Evolutionary conservation across 1,140 invertebrate species (phyloP).

Genomic region (Gonioctena quinquepunctata): DNA sequence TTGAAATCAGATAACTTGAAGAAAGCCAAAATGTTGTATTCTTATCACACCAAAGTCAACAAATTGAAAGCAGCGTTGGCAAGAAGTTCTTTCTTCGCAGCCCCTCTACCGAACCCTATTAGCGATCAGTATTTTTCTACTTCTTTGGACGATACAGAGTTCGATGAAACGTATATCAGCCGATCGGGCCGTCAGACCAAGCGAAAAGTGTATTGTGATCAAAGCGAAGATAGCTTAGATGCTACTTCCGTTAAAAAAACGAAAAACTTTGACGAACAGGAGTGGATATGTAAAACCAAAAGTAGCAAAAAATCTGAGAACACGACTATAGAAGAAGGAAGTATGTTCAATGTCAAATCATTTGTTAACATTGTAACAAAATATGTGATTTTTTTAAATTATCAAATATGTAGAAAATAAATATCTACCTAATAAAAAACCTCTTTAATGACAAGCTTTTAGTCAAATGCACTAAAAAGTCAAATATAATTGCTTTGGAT

Average conservation of each 20-base stretch:
- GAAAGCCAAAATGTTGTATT: slow-evolving; percentile 13
- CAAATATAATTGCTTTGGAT: no score
- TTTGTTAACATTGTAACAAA: no score
- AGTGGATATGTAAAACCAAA: neutral
- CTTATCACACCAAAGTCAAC: slow-evolving; percentile 10
- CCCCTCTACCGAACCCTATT: neutral
- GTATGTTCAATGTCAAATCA: no score
- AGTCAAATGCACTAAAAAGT: no score
- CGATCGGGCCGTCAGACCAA: slow-evolving; percentile 15
- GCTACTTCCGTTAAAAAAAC: slow-evolving; percentile 1
- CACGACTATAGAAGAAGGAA: no score
- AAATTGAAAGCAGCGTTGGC: neutral
- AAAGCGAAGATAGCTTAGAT: slow-evolving; percentile 6
- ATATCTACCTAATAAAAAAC: no score
- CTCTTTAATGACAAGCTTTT: no score
- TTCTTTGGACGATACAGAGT: neutral
- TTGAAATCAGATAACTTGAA: neutral
- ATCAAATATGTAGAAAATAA: no score
- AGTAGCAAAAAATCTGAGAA: neutral
- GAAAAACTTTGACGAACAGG: neutral
- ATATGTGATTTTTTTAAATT: no score
- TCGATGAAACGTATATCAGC: slow-evolving; percentile 5
- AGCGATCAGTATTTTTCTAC: neutral
- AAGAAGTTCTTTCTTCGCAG: slow-evolving; percentile 2
- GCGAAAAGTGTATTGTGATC: slow-evolving; percentile 11